A percentile compares a stretch with the other conserved stretches of the same genome.
phyloP scores from a whole-genome alignment of 2,113 vertebrate genomes.

The Chlorocebus sabaeus region DNA sequence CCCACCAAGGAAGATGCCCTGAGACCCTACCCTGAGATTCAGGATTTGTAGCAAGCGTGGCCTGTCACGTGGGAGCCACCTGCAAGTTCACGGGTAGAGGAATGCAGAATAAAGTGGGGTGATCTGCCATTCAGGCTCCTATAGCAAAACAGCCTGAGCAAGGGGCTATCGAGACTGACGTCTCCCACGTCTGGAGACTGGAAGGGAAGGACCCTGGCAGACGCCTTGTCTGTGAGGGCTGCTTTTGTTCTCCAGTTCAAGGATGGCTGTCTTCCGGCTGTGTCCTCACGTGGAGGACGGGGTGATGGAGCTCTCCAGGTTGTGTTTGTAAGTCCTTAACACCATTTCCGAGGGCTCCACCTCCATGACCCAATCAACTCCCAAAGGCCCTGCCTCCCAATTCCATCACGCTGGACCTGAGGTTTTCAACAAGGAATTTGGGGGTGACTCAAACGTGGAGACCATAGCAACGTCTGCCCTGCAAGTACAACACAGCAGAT shows the following conservation, averaged over 20 bases:
- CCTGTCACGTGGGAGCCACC: rapidly evolving
- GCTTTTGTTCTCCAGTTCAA: background rate
- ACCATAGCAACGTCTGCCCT: background rate
- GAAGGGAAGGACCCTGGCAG: background rate
- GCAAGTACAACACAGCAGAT: background rate
- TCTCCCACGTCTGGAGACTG: background rate
- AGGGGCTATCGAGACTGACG: background rate
- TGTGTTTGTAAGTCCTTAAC: background rate
- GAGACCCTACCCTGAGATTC: rapidly evolving
- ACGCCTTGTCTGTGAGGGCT: background rate
- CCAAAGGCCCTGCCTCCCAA: background rate
- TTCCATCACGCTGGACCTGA: background rate
- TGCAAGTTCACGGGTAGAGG: rapidly evolving
- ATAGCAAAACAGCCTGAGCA: background rate
- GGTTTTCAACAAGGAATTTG: background rate
- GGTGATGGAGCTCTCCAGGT: background rate
- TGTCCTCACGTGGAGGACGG: background rate
- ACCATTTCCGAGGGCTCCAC: background rate
- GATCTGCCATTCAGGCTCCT: background rate
- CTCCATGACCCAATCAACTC: too few species aligned
- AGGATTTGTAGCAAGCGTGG: background rate
- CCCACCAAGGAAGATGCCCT: background rate
- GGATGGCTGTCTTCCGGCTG: background rate
- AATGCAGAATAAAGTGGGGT: rapidly evolving
- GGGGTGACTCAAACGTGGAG: background rate